Conservation (phyloP, 2,113 vertebrate genomes). For the Tragelaphus scriptus region DNA sequence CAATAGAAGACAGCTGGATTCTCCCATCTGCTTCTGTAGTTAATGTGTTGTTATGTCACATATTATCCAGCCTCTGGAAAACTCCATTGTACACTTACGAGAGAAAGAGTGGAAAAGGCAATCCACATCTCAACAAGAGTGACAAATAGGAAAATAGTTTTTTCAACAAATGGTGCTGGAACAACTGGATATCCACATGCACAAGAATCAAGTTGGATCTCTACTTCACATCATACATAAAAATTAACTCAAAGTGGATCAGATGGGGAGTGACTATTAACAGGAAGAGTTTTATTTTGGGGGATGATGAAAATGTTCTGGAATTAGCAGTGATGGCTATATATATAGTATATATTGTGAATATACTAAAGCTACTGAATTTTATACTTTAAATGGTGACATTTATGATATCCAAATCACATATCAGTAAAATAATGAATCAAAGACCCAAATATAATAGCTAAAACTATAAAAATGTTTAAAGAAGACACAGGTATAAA, state of each 20-base stretch:
- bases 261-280: neutral
- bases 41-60: neutral
- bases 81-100: neutral
- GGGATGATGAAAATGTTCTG: neutral
- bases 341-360: neutral
- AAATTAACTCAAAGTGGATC: neutral
- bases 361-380: neutral
- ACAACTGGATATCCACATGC: neutral
- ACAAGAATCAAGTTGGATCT: neutral
- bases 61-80: neutral
- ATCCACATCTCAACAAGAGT: neutral
- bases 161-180: neutral
- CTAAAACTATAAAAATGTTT: neutral
- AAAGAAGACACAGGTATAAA: neutral
- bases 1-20: neutral
- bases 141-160: neutral
- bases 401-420: neutral
- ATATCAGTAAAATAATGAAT: neutral
- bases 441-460: neutral
- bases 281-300: neutral
- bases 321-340: neutral
- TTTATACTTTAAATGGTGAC: neutral
- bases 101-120: neutral
- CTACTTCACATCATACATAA: neutral
- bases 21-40: neutral